A percentile compares a stretch with the other conserved stretches of the same genome.
Conservation (phyloP, 1,140 invertebrate species). For the Neotoxoptera formosana region DNA sequence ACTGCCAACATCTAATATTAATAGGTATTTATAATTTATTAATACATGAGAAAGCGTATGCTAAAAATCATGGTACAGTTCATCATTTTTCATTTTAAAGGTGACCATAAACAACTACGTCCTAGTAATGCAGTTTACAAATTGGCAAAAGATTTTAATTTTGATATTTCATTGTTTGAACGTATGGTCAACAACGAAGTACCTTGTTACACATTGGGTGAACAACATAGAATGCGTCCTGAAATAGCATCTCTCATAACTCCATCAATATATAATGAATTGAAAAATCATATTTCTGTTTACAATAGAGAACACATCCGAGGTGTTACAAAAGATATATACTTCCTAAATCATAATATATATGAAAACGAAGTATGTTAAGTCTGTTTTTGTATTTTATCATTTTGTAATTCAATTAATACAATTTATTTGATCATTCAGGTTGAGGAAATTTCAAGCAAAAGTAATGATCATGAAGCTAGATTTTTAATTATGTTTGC, state of each 20-base stretch:
- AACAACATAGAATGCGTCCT: conserved; percentile 75
- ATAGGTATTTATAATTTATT: conserved; percentile 73
- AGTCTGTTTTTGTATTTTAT: not conserved
- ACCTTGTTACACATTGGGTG: conserved; percentile 66
- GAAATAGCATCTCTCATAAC: conserved; percentile 70
- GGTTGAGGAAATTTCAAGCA: conserved; percentile 67
- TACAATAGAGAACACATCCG: conserved; percentile 65
- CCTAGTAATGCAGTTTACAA: conserved; percentile 71
- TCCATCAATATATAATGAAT: conserved; percentile 70
- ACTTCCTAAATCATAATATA: conserved; percentile 70
- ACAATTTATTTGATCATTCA: conserved; percentile 58
- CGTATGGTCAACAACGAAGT: conserved; percentile 72
- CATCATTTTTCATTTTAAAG: conserved; percentile 62
- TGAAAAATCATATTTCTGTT: conserved; percentile 69
- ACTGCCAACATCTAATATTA: conserved; percentile 81
- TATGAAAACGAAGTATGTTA: conserved; percentile 63
- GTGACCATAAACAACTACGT: conserved; percentile 80
- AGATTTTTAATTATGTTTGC: conserved; percentile 68
- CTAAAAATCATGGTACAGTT: not conserved
- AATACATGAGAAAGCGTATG: not conserved
- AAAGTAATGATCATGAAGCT: conserved; percentile 72
- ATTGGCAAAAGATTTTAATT: conserved; percentile 69
- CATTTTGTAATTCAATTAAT: not conserved
- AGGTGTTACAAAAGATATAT: conserved; percentile 69
- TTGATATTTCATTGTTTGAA: conserved; percentile 79